Evolutionary conservation across 2,797 vertebrate genomes (phyloP).

Genomic region (Chiloscyllium punctatum): DNA sequence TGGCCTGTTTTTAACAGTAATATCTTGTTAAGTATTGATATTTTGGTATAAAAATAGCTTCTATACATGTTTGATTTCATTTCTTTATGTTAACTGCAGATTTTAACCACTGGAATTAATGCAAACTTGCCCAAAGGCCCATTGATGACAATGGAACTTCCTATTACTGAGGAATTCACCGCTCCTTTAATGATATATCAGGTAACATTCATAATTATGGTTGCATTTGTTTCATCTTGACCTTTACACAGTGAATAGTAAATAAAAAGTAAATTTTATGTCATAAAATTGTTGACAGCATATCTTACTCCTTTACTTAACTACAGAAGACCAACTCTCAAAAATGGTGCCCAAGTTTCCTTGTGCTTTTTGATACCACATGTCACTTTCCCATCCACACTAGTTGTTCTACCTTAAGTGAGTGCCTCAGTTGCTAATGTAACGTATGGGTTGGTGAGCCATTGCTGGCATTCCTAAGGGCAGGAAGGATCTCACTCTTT

Average conservation of each 20-base stretch:
- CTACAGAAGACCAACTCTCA: not conserved
- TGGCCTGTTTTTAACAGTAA: not conserved
- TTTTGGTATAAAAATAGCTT: not conserved
- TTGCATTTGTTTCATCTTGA: not conserved
- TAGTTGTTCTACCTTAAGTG: not conserved
- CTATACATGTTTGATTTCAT: not conserved
- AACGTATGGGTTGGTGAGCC: not conserved
- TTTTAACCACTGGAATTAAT: not conserved
- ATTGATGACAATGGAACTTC: conserved; percentile 52
- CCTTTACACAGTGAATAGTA: not conserved
- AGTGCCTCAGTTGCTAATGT: not conserved
- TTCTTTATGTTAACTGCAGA: not conserved
- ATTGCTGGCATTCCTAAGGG: not conserved
- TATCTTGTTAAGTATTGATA: not conserved
- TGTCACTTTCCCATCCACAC: not conserved
- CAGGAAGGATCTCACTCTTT: not conserved
- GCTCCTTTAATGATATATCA: conserved; percentile 57
- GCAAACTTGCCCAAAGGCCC: conserved; percentile 46
- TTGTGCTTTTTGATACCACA: not conserved
- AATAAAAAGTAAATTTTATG: not conserved
- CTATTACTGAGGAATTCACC: conserved; percentile 56
- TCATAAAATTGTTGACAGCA: not conserved
- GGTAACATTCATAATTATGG: conserved; percentile 48
- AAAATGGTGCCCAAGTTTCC: not conserved
- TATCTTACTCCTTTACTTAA: not conserved